Conservation (phyloP, 1,140 invertebrate species). For the Leptinotarsa texana region DNA sequence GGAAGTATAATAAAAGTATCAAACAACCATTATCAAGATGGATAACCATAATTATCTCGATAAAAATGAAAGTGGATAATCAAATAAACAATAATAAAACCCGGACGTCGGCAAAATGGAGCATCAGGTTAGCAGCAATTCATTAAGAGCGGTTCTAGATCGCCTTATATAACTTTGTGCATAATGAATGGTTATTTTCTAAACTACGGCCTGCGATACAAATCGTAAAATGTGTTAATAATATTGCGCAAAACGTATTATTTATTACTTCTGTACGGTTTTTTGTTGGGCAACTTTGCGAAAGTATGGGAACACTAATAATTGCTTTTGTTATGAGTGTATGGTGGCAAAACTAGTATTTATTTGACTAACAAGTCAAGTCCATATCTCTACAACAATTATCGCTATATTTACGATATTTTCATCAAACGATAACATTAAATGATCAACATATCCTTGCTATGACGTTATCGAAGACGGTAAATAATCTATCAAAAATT, state of each 20-base stretch:
- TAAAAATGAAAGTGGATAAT: background rate
- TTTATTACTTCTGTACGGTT: too few relatives aligned
- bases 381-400: too few relatives aligned
- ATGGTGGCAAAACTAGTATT: too few relatives aligned
- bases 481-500: too few relatives aligned
- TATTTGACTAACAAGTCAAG: too few relatives aligned
- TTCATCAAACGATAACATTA: too few relatives aligned
- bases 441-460: too few relatives aligned
- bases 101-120: background rate
- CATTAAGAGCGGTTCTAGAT: background rate
- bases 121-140: slow-evolving; percentile 4
- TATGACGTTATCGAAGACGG: too few relatives aligned
- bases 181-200: background rate
- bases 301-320: too few relatives aligned
- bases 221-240: background rate
- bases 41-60: background rate
- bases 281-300: too few relatives aligned
- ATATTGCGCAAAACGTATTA: background rate
- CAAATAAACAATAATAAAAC: background rate
- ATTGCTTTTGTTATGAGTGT: too few relatives aligned
- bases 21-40: background rate
- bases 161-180: slow-evolving; percentile 7
- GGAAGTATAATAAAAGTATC: background rate
- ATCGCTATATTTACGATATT: too few relatives aligned
- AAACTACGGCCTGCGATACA: background rate